Percentiles rank a stretch among this genome's conserved stretches.
Evolutionary conservation across 1,140 invertebrate genomes (phyloP).

Genomic region (Glossosoma conforme): DNA sequence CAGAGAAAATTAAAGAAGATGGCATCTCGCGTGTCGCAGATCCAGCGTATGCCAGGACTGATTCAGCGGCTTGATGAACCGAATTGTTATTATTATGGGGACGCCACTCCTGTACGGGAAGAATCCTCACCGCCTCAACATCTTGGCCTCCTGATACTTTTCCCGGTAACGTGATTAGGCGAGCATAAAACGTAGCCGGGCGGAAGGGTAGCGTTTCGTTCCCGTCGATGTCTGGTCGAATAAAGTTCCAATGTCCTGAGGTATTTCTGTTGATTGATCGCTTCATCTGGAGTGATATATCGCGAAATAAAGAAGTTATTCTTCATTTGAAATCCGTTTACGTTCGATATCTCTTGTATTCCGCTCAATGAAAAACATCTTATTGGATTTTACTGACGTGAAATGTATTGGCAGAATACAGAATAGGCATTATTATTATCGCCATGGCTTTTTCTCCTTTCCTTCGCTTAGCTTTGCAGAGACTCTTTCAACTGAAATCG

Average conservation of each 20-base stretch:
- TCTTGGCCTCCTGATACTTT: conserved; percentile 16
- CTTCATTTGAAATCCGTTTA: no score
- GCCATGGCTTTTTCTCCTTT: no score
- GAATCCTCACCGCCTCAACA: conserved; percentile 3
- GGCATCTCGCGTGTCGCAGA: no score
- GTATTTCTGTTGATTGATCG: conserved; percentile 18
- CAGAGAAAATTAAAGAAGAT: no score
- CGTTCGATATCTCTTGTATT: no score
- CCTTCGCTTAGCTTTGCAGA: no score
- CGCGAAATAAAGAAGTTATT: conserved; percentile 1
- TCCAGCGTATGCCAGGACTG: conserved; percentile 11
- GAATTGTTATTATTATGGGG: conserved; percentile 16
- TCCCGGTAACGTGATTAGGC: conserved; percentile 15
- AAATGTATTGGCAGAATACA: no score
- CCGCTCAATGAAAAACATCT: no score
- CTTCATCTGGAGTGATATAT: conserved; percentile 10
- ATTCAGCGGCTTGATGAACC: conserved; percentile 20
- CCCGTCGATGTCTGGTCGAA: conserved; percentile 8
- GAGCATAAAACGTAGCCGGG: conserved; percentile 6
- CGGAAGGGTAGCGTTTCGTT: conserved; percentile 7
- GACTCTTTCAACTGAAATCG: no score
- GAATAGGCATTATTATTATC: no score
- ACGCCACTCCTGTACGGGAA: conserved; percentile 2
- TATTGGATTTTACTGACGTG: no score
- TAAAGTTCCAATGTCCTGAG: conserved; percentile 2